phyloP scores from a whole-genome alignment of 2,888 invertebrate genomes.

The Noctua fimbriata region DNA sequence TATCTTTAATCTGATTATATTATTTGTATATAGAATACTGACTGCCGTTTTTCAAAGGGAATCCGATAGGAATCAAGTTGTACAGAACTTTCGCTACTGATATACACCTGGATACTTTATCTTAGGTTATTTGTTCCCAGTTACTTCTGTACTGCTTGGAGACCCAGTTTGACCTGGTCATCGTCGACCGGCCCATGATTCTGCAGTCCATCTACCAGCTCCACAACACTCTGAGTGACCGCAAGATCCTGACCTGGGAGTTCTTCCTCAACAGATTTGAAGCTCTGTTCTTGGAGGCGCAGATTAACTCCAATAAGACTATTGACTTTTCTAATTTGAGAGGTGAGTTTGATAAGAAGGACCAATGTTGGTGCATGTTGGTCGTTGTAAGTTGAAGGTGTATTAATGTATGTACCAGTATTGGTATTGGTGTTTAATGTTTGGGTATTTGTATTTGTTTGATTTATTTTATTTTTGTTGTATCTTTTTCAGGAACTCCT shows the following conservation, averaged over 20 bases:
- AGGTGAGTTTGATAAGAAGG: slow-evolving; percentile 87
- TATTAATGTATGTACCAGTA: not conserved
- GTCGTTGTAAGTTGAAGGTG: not conserved
- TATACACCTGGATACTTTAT: not conserved
- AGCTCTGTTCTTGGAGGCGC: slow-evolving; percentile 98
- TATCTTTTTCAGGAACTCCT: slow-evolving; percentile 37
- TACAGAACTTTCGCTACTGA: no score
- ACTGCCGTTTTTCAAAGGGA: no score
- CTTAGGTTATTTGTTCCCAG: slow-evolving; percentile 82
- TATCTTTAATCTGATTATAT: no score
- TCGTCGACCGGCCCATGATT: slow-evolving; percentile 98
- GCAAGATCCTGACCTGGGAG: slow-evolving; percentile 98
- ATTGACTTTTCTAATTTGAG: slow-evolving; percentile 96
- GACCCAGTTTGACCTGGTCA: slow-evolving; percentile 99
- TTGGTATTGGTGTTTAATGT: not conserved
- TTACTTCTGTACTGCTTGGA: slow-evolving; percentile 98
- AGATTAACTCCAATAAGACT: slow-evolving; percentile 96
- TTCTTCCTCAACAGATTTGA: slow-evolving; percentile 99
- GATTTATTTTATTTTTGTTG: slow-evolving; percentile 9
- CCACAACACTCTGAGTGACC: slow-evolving; percentile 97
- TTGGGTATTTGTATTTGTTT: not conserved
- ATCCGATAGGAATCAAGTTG: no score
- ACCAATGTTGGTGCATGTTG: not conserved
- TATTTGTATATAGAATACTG: no score
- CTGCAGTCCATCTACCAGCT: slow-evolving; percentile 98